These are phyloP conservation scores for Apodemus agrarius DNA, from an alignment of 2,797 vertebrate species.

Conservation along the genomic window DNA sequence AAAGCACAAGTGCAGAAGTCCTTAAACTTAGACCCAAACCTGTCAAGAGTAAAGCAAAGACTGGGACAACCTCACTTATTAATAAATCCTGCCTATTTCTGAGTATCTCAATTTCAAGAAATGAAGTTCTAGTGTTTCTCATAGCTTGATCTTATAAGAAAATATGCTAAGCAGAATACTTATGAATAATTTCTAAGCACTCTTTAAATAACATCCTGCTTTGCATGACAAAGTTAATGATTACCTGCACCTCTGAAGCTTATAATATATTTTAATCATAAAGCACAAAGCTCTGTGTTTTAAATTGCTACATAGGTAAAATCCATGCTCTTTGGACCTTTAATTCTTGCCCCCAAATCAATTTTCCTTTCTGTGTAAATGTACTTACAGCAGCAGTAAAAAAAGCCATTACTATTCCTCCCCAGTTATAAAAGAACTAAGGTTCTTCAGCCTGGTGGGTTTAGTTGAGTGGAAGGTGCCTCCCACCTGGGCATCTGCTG, in stretches of 20 bases:
- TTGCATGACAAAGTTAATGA: slow-evolving; percentile 36
- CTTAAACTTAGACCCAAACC: slow-evolving; percentile 11
- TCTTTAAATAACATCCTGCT: slow-evolving; percentile 41
- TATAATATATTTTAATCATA: slow-evolving; percentile 41
- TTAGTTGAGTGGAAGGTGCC: slow-evolving; percentile 71
- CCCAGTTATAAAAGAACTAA: slow-evolving; percentile 77
- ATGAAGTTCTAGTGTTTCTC: neutral
- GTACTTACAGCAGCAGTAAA: slow-evolving; percentile 75
- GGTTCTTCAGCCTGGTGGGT: slow-evolving; percentile 67
- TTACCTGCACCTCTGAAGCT: neutral
- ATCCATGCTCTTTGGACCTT: neutral
- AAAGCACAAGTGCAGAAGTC: neutral
- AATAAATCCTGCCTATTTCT: neutral
- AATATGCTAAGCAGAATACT: slow-evolving; percentile 2
- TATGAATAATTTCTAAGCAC: slow-evolving; percentile 33
- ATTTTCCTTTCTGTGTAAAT: slow-evolving; percentile 77
- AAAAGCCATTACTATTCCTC: slow-evolving; percentile 79
- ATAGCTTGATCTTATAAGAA: slow-evolving; percentile 51
- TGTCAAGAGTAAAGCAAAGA: slow-evolving; percentile 21
- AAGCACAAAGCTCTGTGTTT: neutral
- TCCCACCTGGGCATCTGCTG: slow-evolving; percentile 72
- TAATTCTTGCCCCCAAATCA: neutral
- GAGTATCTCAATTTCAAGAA: slow-evolving; percentile 21
- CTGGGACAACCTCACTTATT: neutral
- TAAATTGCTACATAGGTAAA: slow-evolving; percentile 35